Percentiles rank a stretch among this genome's conserved stretches.
phyloP scores from a whole-genome alignment of 1,140 invertebrate genomes.

The Leptopilina clavipes region DNA sequence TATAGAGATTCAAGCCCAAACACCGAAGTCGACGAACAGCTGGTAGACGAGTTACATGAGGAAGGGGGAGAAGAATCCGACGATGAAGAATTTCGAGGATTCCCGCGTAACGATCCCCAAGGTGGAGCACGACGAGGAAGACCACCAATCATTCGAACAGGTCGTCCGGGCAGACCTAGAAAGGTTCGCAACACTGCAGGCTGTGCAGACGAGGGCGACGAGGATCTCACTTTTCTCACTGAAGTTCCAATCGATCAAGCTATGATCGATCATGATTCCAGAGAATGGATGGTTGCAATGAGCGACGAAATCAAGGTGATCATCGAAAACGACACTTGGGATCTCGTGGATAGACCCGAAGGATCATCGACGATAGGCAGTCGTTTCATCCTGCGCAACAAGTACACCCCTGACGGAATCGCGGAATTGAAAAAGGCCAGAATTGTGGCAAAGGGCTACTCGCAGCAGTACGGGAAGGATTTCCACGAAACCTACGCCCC shows the following conservation, averaged over 20 bases:
- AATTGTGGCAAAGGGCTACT: constrained; percentile 34
- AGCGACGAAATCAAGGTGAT: constrained; percentile 32
- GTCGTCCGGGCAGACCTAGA: constrained; percentile 29
- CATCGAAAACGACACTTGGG: constrained; percentile 36
- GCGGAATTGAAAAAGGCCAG: constrained; percentile 31
- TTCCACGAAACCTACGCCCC: background rate
- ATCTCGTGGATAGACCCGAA: background rate
- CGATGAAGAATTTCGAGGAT: too few relatives aligned
- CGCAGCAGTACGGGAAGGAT: too few relatives aligned
- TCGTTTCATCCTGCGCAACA: constrained; percentile 34
- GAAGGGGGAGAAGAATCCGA: background rate
- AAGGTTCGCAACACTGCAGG: background rate
- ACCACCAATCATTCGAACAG: constrained; percentile 10
- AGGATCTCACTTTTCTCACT: background rate
- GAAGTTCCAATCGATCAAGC: constrained; percentile 25
- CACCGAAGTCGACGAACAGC: constrained; percentile 3
- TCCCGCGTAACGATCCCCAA: too few relatives aligned
- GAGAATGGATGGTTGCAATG: constrained; percentile 36
- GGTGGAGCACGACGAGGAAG: background rate
- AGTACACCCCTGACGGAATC: background rate
- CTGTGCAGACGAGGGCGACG: background rate
- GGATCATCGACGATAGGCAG: constrained; percentile 18
- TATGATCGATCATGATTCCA: constrained; percentile 8
- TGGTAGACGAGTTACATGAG: background rate
- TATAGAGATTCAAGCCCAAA: background rate